Evolutionary conservation across 2,888 invertebrate genomes (phyloP).

Genomic region (Xestia rhomboidea): DNA sequence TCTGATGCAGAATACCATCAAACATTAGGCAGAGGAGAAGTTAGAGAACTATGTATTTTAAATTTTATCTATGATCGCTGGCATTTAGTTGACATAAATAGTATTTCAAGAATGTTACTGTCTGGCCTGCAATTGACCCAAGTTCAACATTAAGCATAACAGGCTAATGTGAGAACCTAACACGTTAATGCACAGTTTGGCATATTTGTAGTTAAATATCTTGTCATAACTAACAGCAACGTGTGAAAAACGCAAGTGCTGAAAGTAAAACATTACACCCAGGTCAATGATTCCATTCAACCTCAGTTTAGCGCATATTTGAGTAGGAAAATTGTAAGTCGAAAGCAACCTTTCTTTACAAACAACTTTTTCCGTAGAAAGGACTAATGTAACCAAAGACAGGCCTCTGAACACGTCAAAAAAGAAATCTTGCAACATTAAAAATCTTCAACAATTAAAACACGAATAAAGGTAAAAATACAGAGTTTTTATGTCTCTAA

Average conservation of each 20-base stretch:
- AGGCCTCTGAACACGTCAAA: neutral
- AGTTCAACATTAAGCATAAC: neutral
- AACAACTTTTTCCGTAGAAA: constrained; percentile 27
- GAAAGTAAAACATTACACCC: constrained; percentile 7
- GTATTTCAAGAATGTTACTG: neutral
- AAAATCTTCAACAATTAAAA: constrained; percentile 10
- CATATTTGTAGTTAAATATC: neutral
- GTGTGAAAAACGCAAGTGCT: constrained; percentile 30
- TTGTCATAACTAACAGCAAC: neutral
- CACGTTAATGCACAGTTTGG: neutral
- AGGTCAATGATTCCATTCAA: neutral
- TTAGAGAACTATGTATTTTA: neutral
- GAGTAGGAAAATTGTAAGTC: constrained; percentile 4
- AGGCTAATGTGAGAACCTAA: neutral
- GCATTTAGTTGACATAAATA: neutral
- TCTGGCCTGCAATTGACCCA: neutral
- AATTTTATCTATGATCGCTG: neutral
- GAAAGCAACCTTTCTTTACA: constrained; percentile 23
- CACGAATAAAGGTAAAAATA: neutral
- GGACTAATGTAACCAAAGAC: neutral
- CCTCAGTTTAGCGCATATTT: neutral
- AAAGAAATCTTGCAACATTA: constrained; percentile 34
- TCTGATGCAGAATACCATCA: neutral
- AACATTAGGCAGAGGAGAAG: neutral
- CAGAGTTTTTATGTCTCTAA: constrained; percentile 11